phyloP scores from a whole-genome alignment of 2,888 invertebrate genomes.

The Sepiola atlantica region DNA sequence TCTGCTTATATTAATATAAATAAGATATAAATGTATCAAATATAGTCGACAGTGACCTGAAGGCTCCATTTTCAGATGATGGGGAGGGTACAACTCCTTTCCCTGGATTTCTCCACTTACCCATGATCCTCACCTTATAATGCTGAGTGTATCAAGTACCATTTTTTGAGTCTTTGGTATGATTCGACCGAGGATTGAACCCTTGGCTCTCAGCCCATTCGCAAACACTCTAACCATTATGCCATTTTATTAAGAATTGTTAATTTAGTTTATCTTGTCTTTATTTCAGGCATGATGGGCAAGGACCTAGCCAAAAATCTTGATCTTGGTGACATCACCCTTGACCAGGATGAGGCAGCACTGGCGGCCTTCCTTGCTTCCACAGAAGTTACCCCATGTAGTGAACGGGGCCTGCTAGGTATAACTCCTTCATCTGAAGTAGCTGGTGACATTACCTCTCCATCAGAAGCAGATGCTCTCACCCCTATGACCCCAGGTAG shows the following conservation, averaged over 20 bases:
- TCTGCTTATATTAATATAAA: too few species aligned
- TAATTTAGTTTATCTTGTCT: background rate
- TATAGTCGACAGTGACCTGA: too few species aligned
- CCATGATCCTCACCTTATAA: too few species aligned
- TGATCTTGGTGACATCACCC: slow-evolving; percentile 60
- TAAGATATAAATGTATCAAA: too few species aligned
- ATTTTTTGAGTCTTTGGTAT: too few species aligned
- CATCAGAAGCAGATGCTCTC: slow-evolving; percentile 12
- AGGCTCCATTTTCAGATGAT: too few species aligned
- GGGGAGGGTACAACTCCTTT: too few species aligned
- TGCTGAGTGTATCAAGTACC: too few species aligned
- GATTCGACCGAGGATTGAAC: too few species aligned
- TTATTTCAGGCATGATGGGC: background rate
- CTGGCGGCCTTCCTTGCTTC: slow-evolving; percentile 59
- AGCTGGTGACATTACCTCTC: slow-evolving; percentile 37
- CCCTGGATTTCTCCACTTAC: too few species aligned
- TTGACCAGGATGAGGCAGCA: slow-evolving; percentile 62
- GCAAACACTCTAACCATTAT: too few species aligned
- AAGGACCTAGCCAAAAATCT: slow-evolving; percentile 36
- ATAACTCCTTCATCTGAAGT: slow-evolving; percentile 23
- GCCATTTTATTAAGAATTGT: background rate
- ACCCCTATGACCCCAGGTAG: slow-evolving; percentile 42
- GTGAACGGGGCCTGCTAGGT: slow-evolving; percentile 36
- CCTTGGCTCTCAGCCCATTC: too few species aligned
- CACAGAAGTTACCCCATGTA: slow-evolving; percentile 45